phyloP scores from a whole-genome alignment of 2,797 vertebrate species.

The Chiroxiphia lanceolata region DNA sequence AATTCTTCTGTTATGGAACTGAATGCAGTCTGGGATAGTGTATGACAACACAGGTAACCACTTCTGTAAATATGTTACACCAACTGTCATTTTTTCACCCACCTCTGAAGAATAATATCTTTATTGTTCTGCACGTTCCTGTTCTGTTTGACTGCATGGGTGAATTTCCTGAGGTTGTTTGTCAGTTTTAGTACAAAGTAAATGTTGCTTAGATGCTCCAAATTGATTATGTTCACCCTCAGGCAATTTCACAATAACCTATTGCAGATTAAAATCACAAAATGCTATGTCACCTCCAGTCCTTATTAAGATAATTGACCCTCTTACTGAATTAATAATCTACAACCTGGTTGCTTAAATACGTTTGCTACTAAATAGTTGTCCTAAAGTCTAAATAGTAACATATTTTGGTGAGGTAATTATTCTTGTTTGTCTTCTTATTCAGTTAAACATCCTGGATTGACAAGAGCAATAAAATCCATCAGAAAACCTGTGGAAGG shows the following conservation, averaged over 20 bases:
- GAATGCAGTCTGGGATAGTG: not conserved
- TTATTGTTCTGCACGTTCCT: not conserved
- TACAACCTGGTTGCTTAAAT: conserved; percentile 29
- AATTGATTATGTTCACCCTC: conserved; percentile 38
- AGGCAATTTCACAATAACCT: conserved; percentile 43
- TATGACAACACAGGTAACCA: not conserved
- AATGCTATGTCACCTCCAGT: conserved; percentile 29
- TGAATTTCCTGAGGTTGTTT: conserved; percentile 26
- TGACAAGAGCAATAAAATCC: not conserved
- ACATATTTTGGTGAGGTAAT: conserved; percentile 12
- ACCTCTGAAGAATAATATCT: not conserved
- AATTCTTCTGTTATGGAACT: not conserved
- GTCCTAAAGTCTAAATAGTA: not conserved
- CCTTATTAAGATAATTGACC: conserved; percentile 46
- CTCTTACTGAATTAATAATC: conserved; percentile 50
- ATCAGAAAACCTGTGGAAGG: not conserved
- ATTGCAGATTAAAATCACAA: conserved; percentile 53
- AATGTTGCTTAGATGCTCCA: conserved; percentile 42
- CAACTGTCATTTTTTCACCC: not conserved
- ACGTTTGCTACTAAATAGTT: not conserved
- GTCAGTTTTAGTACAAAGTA: conserved; percentile 44
- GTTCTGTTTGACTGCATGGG: not conserved
- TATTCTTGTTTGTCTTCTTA: not conserved
- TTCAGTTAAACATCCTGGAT: not conserved
- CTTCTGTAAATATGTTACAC: not conserved